Conservation (phyloP, 1,140 invertebrate genomes). For the Apolygus lucorum region DNA sequence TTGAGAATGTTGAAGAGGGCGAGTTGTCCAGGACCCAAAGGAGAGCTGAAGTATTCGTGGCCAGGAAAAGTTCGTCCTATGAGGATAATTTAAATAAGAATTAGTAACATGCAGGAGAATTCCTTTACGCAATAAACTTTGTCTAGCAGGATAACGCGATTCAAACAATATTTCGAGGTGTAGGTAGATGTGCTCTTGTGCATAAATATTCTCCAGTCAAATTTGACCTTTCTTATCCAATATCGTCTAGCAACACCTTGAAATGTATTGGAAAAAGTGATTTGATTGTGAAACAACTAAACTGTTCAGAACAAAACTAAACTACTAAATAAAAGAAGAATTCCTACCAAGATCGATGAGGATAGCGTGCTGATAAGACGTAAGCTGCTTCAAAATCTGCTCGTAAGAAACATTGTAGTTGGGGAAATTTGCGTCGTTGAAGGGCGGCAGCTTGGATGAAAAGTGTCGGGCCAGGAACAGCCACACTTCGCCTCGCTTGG, state of each 20-base stretch:
- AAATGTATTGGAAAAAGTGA: too few relatives aligned
- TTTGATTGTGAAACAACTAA: too few relatives aligned
- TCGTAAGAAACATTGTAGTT: constrained; percentile 72
- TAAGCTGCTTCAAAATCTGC: constrained; percentile 72
- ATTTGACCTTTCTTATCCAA: too few relatives aligned
- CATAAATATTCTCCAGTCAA: too few relatives aligned
- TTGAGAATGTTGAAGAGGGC: constrained; percentile 90
- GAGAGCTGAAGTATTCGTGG: constrained; percentile 82
- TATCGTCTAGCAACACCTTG: too few relatives aligned
- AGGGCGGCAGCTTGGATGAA: constrained; percentile 56
- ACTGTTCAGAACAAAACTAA: too few relatives aligned
- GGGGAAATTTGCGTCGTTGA: constrained; percentile 57
- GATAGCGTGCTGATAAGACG: constrained; percentile 91
- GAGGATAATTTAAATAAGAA: constrained; percentile 27
- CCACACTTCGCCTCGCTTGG: constrained; percentile 85
- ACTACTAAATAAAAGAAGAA: too few relatives aligned
- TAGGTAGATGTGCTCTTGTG: too few relatives aligned
- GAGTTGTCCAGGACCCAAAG: constrained; percentile 81
- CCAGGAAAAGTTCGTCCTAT: constrained; percentile 86
- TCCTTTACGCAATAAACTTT: too few relatives aligned
- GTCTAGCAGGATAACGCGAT: too few relatives aligned
- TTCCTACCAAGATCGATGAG: constrained; percentile 72
- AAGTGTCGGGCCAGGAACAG: constrained; percentile 76
- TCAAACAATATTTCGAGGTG: too few relatives aligned
- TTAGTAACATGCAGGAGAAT: too few relatives aligned